Percentiles rank a stretch among this genome's conserved stretches.
These are phyloP conservation scores for Oxytorus armatus DNA, from an alignment of 2,888 invertebrate genomes.

Conservation along the genomic window DNA sequence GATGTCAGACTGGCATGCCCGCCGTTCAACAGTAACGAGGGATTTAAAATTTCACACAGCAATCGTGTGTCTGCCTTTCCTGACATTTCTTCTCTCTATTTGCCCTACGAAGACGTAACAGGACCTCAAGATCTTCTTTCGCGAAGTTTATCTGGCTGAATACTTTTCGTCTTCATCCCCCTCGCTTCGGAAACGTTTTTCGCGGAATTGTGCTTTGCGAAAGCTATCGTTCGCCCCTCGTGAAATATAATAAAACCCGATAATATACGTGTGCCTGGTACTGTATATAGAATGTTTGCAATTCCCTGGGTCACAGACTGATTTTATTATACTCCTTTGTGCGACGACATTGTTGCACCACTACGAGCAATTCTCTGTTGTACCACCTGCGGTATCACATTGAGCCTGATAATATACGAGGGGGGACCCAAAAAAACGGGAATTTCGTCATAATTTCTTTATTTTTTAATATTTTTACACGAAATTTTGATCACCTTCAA, in stretches of 20 bases:
- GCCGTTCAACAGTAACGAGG: slow-evolving; percentile 59
- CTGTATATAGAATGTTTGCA: background rate
- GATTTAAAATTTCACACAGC: slow-evolving; percentile 57
- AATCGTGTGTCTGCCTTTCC: slow-evolving; percentile 30
- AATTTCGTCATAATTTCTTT: too few species aligned
- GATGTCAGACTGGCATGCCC: slow-evolving; percentile 17
- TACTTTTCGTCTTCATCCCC: background rate
- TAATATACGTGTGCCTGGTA: background rate
- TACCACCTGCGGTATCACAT: background rate
- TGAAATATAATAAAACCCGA: background rate
- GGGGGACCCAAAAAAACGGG: too few species aligned
- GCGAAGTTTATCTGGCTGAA: background rate
- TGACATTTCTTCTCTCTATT: slow-evolving; percentile 32
- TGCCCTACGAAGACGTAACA: slow-evolving; percentile 36
- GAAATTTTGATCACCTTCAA: too few species aligned
- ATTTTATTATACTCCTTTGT: background rate
- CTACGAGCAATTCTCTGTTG: background rate
- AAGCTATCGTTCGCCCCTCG: background rate
- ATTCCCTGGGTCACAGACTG: background rate
- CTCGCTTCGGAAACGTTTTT: background rate
- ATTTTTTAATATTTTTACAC: too few species aligned
- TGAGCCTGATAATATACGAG: too few species aligned
- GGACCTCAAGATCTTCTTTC: slow-evolving; percentile 8
- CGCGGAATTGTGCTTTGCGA: background rate
- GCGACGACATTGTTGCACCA: background rate